These are phyloP conservation scores for Leptopilina boulardi DNA, from an alignment of 1,140 invertebrate genomes.

Conservation along the genomic window DNA sequence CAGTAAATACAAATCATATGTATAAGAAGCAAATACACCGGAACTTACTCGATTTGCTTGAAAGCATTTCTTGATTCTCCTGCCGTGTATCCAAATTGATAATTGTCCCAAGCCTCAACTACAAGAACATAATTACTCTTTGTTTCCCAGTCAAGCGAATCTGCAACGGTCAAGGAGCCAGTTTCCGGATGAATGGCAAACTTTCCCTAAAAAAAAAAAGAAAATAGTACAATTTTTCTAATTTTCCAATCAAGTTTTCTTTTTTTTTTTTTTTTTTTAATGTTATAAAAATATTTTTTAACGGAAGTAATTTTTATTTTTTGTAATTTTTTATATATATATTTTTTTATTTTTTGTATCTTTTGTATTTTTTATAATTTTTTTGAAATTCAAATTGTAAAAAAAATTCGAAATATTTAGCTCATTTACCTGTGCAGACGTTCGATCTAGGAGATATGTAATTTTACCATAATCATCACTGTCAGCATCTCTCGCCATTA, in stretches of 20 bases:
- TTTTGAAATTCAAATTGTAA: too few species aligned
- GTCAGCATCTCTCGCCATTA: constrained; percentile 90
- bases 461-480: constrained; percentile 92
- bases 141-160: constrained; percentile 89
- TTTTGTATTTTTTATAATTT: too few species aligned
- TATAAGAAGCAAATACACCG: not conserved
- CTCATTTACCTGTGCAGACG: constrained; percentile 84
- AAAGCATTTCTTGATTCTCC: constrained; percentile 94
- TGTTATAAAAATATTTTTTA: too few species aligned
- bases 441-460: constrained; percentile 90
- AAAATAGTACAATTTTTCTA: not conserved
- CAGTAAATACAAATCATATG: not conserved
- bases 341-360: too few species aligned
- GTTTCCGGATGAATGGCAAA: constrained; percentile 91
- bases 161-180: constrained; percentile 87
- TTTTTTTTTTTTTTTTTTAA: too few species aligned
- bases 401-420: constrained; percentile 21
- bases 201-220: constrained; percentile 79
- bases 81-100: constrained; percentile 92
- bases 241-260: too few species aligned
- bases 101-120: constrained; percentile 96
- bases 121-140: constrained; percentile 87
- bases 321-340: too few species aligned
- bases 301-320: too few species aligned
- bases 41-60: constrained; percentile 89